Base-by-base conservation (phyloP, 2,888 invertebrate species). In the Mimumesa dahlbomi region DNA sequence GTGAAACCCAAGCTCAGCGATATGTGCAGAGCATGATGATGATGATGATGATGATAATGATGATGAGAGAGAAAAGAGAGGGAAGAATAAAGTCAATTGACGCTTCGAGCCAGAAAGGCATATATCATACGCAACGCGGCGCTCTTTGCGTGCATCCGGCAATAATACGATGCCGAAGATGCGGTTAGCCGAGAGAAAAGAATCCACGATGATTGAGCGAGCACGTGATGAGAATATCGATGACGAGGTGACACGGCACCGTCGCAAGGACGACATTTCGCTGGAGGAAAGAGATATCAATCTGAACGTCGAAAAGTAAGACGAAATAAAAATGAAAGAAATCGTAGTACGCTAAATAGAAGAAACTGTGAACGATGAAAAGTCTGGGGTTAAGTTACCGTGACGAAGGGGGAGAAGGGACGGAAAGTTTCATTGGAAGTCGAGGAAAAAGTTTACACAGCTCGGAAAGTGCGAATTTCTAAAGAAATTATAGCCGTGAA, bases 171-270 rank as follows among this genome's bases (percentile, higher is more conserved):
- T 13, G 49, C 18, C 57, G 11, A 58, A 70, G 63, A 56, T 61
- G 70, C 48, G 66, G 54, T 73, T 70, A 73, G 16, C 57, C 61
- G 11, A 38, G 31, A 25, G 54, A 57, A 59, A 48, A 77, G 29
- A 54, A 53, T 14, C 5, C 19, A n/a, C 7, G 16, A 7, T 42
- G 50, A 62, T 67, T 50, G 56, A 58, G 14, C 48, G 49, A 54
- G 25, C 64, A 22, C 50, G 58, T 42, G 63, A 21, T 42, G 29
- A 43, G 70, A 61, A 62, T 77, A 74, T 71, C 62, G 53, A 68
- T 70, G n/a, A 36, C 67, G 49, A 72, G 58, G 61, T 63, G 43
- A 70, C 61, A 40, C 34, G 25, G 7, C 6, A 9, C 46, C 11
- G 31, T n/a, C 13, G 25, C 57, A 56, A 70, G 62, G 38, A 42